These are phyloP conservation scores for Lobophora halterata DNA, from an alignment of 2,888 invertebrate species.

Conservation along the genomic window DNA sequence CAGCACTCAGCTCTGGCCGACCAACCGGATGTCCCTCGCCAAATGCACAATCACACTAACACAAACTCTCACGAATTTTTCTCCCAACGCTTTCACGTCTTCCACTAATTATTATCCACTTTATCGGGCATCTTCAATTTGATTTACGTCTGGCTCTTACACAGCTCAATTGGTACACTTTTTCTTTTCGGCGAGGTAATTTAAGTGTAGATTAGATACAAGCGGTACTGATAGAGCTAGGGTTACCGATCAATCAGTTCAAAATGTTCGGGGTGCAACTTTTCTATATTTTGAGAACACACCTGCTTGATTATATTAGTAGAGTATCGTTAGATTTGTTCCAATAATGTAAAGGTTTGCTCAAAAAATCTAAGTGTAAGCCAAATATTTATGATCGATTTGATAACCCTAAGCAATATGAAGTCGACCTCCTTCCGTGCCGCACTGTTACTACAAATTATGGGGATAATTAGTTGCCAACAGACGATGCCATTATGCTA, in stretches of 20 bases:
- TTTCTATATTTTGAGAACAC: no score
- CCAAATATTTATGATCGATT: no score
- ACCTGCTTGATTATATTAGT: no score
- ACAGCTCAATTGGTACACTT: constrained; percentile 76
- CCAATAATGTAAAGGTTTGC: no score
- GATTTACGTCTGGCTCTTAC: constrained; percentile 77
- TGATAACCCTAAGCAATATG: no score
- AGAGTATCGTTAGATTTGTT: no score
- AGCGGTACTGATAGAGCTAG: constrained; percentile 40
- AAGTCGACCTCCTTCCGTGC: constrained; percentile 49
- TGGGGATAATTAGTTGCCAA: constrained; percentile 36
- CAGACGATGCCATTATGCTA: constrained; percentile 37
- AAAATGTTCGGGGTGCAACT: no score
- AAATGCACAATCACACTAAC: constrained; percentile 78
- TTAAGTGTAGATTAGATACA: constrained; percentile 51
- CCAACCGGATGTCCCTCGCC: constrained; percentile 72
- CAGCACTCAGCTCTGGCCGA: constrained; percentile 26
- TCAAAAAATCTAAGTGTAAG: no score
- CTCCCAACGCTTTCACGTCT: constrained; percentile 79
- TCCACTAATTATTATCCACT: constrained; percentile 81
- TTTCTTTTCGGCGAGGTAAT: constrained; percentile 72
- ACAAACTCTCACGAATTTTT: constrained; percentile 79
- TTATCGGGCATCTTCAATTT: constrained; percentile 81
- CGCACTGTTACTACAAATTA: constrained; percentile 28
- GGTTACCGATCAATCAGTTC: no score